Evolutionary conservation across 2,888 invertebrate genomes (phyloP).

Genomic region (Julus scanicus): DNA sequence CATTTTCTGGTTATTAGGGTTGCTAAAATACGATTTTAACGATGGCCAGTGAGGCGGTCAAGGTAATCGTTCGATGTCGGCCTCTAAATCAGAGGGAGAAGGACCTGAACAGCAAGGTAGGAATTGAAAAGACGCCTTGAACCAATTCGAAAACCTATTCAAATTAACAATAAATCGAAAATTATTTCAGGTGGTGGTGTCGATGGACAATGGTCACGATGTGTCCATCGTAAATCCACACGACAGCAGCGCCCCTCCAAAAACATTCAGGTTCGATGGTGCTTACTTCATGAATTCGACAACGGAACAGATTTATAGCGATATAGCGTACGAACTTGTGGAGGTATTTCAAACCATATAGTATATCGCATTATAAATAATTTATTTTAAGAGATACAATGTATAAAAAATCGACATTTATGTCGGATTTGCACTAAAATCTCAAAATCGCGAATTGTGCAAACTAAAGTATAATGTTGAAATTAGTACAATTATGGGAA

Average conservation of each 20-base stretch:
- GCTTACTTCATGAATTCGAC: constrained; percentile 80
- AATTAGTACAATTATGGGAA: too few relatives aligned
- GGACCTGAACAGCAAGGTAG: constrained; percentile 75
- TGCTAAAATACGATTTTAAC: not conserved
- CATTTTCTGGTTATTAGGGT: not conserved
- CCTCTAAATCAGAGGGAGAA: constrained; percentile 84
- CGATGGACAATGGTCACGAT: constrained; percentile 75
- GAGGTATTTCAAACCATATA: constrained; percentile 71
- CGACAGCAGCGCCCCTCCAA: constrained; percentile 73
- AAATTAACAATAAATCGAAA: not conserved
- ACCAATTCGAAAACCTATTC: not conserved
- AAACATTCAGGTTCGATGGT: constrained; percentile 85
- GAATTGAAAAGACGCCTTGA: not conserved
- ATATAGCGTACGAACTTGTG: constrained; percentile 83
- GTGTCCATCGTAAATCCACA: constrained; percentile 73
- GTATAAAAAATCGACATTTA: too few relatives aligned
- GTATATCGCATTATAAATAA: too few relatives aligned
- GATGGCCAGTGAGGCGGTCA: constrained; percentile 74
- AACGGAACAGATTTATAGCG: constrained; percentile 88
- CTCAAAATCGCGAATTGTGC: too few relatives aligned
- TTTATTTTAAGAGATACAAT: too few relatives aligned
- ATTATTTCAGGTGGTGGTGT: constrained; percentile 71
- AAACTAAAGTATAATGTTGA: too few relatives aligned
- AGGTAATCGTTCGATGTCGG: constrained; percentile 86
- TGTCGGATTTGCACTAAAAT: too few relatives aligned